Evolutionary conservation across 2,113 vertebrate genomes (phyloP).

Genomic region (Corythornis cristatus): DNA sequence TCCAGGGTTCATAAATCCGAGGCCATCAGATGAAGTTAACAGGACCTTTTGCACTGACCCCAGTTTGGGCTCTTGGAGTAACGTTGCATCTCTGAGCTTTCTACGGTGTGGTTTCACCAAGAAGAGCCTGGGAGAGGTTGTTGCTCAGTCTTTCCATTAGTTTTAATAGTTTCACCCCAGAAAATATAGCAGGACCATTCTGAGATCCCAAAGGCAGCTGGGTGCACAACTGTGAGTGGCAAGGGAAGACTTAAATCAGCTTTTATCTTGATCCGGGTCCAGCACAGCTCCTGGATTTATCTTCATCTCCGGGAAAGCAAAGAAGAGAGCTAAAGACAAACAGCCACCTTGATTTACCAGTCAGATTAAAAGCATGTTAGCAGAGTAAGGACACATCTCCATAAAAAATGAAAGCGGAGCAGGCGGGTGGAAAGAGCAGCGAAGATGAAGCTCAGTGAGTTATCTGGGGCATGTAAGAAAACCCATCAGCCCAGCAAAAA

Average conservation of each 20-base stretch:
- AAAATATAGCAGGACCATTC: background rate
- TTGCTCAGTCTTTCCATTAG: background rate
- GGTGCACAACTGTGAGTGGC: background rate
- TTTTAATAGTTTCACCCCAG: background rate
- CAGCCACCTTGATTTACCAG: background rate
- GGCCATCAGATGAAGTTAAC: background rate
- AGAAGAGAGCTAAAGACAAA: background rate
- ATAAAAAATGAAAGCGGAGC: constrained; percentile 65
- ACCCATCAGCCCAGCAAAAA: constrained; percentile 58
- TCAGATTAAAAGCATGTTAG: background rate
- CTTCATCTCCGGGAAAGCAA: background rate
- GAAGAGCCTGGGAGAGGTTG: background rate
- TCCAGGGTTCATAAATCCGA: accelerated
- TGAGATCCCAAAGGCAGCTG: background rate
- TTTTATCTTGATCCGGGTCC: background rate
- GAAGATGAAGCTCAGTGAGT: background rate
- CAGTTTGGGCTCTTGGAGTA: background rate
- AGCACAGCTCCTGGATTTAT: background rate
- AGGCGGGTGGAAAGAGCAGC: background rate
- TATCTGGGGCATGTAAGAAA: constrained; percentile 65
- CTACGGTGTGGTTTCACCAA: background rate
- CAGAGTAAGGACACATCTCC: background rate
- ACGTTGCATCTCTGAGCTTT: background rate
- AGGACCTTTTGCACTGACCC: background rate
- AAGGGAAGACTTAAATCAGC: too few species aligned